Conservation (phyloP, 2,797 vertebrate genomes). For the Sebastiscus tertius region DNA sequence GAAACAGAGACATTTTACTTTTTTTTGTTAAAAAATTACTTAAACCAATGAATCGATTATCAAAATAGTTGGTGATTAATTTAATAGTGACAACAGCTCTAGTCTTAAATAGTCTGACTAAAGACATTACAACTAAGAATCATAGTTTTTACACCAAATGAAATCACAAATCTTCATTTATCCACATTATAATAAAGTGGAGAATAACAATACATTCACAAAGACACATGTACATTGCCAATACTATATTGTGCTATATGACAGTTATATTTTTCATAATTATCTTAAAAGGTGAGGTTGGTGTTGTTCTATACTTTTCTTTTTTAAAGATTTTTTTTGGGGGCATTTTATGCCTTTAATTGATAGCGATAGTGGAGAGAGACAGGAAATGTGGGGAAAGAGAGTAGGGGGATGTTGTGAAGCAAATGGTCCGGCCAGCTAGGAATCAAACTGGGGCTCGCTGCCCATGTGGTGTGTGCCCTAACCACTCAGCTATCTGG, state of each 20-base stretch:
- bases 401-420: too few species aligned
- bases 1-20: too few species aligned
- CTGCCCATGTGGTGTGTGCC: too few species aligned
- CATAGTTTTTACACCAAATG: not conserved
- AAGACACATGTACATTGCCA: not conserved
- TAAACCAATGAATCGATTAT: too few species aligned
- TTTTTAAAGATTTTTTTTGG: too few species aligned
- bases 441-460: rapidly evolving
- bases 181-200: not conserved
- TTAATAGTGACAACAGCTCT: not conserved
- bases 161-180: not conserved
- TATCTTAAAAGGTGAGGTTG: not conserved
- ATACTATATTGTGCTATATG: not conserved
- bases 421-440: too few species aligned
- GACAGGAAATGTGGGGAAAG: too few species aligned
- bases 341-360: too few species aligned
- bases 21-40: too few species aligned
- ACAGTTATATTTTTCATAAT: not conserved
- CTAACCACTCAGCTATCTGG: too few species aligned
- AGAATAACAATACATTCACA: not conserved
- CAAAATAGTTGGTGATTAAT: too few species aligned
- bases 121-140: not conserved
- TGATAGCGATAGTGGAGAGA: too few species aligned
- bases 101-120: not conserved
- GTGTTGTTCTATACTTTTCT: not conserved